phyloP scores from a whole-genome alignment of 2,797 vertebrate species.

The Chaunax sp. region DNA sequence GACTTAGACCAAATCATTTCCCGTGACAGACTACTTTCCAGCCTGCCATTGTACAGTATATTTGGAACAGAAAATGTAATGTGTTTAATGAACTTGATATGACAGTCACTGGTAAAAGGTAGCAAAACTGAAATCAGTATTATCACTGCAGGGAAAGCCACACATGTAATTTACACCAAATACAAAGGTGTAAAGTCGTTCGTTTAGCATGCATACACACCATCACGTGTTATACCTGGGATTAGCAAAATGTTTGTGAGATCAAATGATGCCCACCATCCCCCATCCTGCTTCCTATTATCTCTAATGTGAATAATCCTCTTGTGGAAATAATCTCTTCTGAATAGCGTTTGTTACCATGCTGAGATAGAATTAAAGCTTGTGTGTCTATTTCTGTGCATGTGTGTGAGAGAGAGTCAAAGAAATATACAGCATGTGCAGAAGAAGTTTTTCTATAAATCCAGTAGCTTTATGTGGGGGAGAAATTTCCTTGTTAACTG shows the following conservation, averaged over 20 bases:
- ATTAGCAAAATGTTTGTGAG: constrained; percentile 77
- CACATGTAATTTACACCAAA: too few relatives aligned
- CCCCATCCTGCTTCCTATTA: constrained; percentile 70
- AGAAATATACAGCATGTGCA: not conserved
- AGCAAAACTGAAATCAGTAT: constrained; percentile 45
- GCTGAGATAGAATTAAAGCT: constrained; percentile 78
- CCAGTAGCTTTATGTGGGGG: not conserved
- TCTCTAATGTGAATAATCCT: constrained; percentile 82
- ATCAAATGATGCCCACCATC: constrained; percentile 72
- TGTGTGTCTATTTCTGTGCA: not conserved
- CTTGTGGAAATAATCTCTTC: constrained; percentile 84
- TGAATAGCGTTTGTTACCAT: constrained; percentile 80
- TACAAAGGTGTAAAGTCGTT: too few relatives aligned
- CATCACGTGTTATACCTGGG: constrained; percentile 76
- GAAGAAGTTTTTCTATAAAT: not conserved
- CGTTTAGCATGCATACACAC: not conserved
- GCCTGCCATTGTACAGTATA: constrained; percentile 34
- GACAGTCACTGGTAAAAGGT: constrained; percentile 49
- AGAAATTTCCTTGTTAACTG: not conserved
- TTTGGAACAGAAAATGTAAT: constrained; percentile 19
- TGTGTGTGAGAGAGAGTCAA: constrained; percentile 2
- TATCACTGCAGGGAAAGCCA: constrained; percentile 36
- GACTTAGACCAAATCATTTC: too few relatives aligned
- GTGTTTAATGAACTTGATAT: constrained; percentile 55
- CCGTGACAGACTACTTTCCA: constrained; percentile 5